Evolutionary conservation across 37 sponge, comb jelly and placozoan species (phyloP), one percentile per base, ranked within the genome.

Genomic region (Ianthella basta): DNA sequence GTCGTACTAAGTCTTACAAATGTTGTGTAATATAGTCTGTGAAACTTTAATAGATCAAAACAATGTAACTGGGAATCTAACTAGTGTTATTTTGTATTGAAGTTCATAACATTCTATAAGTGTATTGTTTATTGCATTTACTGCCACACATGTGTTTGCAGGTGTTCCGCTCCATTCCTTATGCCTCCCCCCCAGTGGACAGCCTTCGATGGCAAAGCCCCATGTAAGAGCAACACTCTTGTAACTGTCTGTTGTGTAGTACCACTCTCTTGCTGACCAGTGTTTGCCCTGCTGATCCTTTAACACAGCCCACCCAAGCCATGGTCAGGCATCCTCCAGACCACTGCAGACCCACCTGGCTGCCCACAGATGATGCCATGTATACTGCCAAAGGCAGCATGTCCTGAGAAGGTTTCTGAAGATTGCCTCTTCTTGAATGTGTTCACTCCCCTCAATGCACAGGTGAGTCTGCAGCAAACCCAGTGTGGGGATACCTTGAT

Each of bases 381-480:
- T 63, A 86, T 84, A 0, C 38, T 84, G 0, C 90, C 93, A 23
- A 20, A 41, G 34, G 34, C 56, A 55, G 50, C 55, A 25, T 93
- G 93, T 59, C 93, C 93, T 0, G 36, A 57, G 30, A 82, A 34
- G 35, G 41, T 84, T 34, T 68, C 56, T 5, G 94, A 94, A 66
- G 88, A 94, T 80, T 94, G 94, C 72, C 86, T 94, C 69, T 90
- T 68, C 37, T 86, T 94, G 72, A 94, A 94, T 67, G 74, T 94
- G 18, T 94, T 88, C 55, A 86, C 91, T 59, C 91, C 91, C 6
- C 83, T 83, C 20, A 80, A 27, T 79, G 92, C 89, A 19, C 68
- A 34, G 50, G 91, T 87, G 50, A 79, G 55, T 27, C 1, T 12
- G 27, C 16, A 21, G 8, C 50, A 44, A 3, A 8, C 50, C 50